Evolutionary conservation across 2,888 invertebrate genomes (phyloP).

Genomic region (Pheosia tremula): DNA sequence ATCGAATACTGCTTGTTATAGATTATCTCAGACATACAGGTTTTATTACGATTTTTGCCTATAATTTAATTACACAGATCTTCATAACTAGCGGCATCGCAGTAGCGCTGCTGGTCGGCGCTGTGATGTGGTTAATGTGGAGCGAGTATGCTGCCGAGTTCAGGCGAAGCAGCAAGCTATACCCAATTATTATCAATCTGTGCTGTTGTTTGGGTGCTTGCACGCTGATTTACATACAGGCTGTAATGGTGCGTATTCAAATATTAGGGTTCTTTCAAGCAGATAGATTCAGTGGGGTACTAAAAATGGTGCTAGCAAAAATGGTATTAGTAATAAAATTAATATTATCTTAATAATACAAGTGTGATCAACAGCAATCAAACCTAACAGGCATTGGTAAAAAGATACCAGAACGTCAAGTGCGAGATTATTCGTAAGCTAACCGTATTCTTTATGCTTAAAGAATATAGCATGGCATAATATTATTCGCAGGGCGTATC

Average conservation of each 20-base stretch:
- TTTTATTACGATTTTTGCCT: too few species aligned
- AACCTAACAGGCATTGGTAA: too few species aligned
- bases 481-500: slow-evolving; percentile 83
- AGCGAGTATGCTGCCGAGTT: slow-evolving; percentile 70
- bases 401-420: too few species aligned
- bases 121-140: slow-evolving; percentile 72
- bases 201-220: slow-evolving; percentile 85
- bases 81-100: slow-evolving; percentile 70
- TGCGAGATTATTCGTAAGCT: too few species aligned
- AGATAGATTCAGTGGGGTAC: too few species aligned
- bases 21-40: too few species aligned
- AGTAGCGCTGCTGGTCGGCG: slow-evolving; percentile 56
- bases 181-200: slow-evolving; percentile 84
- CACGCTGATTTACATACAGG: slow-evolving; percentile 86
- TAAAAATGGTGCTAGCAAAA: too few species aligned
- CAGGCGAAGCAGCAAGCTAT: slow-evolving; percentile 79
- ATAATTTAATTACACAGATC: slow-evolving; percentile 49
- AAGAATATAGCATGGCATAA: not conserved
- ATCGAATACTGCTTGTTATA: too few species aligned
- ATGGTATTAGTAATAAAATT: too few species aligned
- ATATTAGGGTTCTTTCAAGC: not conserved
- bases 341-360: too few species aligned
- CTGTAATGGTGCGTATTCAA: slow-evolving; percentile 85
- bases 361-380: too few species aligned
- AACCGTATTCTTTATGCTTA: too few species aligned